A percentile compares a stretch with the other conserved stretches of the same genome.
Evolutionary conservation across 2,888 invertebrate species (phyloP).

Genomic region (Oligia fasciuncula): DNA sequence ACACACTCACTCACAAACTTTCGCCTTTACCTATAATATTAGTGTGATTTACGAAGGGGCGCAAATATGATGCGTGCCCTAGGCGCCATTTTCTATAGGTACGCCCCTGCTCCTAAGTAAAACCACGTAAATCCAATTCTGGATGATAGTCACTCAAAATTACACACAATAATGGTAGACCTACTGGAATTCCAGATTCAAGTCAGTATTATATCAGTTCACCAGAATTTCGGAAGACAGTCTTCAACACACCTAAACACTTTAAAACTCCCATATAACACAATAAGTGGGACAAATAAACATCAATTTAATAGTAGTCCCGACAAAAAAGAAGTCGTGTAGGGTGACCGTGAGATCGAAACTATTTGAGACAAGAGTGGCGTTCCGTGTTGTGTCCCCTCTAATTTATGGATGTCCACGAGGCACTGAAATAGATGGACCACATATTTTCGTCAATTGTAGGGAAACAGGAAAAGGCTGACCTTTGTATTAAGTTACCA

Average conservation of each 20-base stretch:
- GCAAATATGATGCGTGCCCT: too few relatives aligned
- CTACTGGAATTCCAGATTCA: not conserved
- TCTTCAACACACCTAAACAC: not conserved
- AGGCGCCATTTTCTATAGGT: too few relatives aligned
- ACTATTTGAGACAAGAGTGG: conserved; percentile 64
- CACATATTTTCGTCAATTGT: conserved; percentile 52
- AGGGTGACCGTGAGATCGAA: conserved; percentile 41
- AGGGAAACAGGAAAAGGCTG: not conserved
- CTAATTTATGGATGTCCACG: conserved; percentile 51
- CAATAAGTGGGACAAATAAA: conserved; percentile 51
- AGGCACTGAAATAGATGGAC: conserved; percentile 45
- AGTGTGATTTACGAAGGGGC: too few relatives aligned
- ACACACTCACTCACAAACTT: too few relatives aligned
- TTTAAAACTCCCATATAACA: conserved; percentile 28
- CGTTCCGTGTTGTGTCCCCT: conserved; percentile 63
- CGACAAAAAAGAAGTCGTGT: conserved; percentile 39
- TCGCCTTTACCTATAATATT: too few relatives aligned
- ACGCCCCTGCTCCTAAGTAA: not conserved
- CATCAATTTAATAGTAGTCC: conserved; percentile 53
- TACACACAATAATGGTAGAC: not conserved
- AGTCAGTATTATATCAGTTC: not conserved
- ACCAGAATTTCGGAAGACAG: not conserved
- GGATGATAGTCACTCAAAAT: not conserved
- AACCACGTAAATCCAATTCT: not conserved
- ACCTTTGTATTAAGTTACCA: not conserved